Conservation (phyloP, 1,140 invertebrate species). For the Aradophagus sp. region DNA sequence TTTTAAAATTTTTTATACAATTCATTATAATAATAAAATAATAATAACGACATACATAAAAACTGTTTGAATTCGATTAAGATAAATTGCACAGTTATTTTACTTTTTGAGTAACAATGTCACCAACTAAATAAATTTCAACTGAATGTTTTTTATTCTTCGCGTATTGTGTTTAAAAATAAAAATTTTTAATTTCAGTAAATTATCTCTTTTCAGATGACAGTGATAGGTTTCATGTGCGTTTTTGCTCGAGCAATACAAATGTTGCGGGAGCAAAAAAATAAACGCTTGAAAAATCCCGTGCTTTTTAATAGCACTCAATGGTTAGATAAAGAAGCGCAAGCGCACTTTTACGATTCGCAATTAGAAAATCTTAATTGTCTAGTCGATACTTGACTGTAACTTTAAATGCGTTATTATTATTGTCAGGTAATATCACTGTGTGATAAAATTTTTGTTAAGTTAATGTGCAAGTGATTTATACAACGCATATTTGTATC, state of each 20-base stretch:
- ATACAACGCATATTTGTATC: background rate
- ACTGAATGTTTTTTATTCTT: too few relatives aligned
- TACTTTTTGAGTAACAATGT: too few relatives aligned
- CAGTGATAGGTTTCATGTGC: slow-evolving; percentile 30
- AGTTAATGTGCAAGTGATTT: background rate
- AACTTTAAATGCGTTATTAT: slow-evolving; percentile 2
- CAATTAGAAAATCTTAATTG: slow-evolving; percentile 39
- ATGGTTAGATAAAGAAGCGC: slow-evolving; percentile 41
- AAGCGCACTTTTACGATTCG: slow-evolving; percentile 38
- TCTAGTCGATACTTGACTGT: slow-evolving; percentile 28
- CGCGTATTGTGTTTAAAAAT: too few relatives aligned
- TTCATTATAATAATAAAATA: too few relatives aligned
- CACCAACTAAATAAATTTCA: too few relatives aligned
- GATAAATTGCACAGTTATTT: too few relatives aligned
- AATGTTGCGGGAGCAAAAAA: slow-evolving; percentile 24
- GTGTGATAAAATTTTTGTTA: slow-evolving; percentile 7
- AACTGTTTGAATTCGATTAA: too few relatives aligned
- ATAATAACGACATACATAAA: too few relatives aligned
- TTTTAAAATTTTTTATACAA: background rate
- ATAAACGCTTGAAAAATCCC: slow-evolving; percentile 22
- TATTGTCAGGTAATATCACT: background rate
- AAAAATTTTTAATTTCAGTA: slow-evolving; percentile 1
- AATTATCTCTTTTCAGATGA: slow-evolving; percentile 26
- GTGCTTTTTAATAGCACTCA: slow-evolving; percentile 35
- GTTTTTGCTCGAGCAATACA: slow-evolving; percentile 30